Evolutionary conservation across 2,113 vertebrate genomes (phyloP), one percentile per base, ranked within the genome.

Genomic region (Scolopax mira): DNA sequence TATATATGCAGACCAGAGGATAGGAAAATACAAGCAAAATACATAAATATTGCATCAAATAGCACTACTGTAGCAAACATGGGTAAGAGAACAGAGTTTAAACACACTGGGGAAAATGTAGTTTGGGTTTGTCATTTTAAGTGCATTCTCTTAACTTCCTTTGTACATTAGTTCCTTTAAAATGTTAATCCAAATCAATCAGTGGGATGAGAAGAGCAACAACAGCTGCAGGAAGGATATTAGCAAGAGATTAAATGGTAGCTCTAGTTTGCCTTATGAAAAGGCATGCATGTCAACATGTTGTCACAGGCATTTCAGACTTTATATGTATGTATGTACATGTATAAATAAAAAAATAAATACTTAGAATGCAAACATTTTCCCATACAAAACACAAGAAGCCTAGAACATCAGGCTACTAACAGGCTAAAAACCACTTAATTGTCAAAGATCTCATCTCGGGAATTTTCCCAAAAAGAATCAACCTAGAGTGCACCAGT

Each of bases 181-280:
- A 82, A 80, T 3, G 1, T 37, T 93, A 82, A 93, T 88, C 67
- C 37, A 77, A 88, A 80, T 79, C 23, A 85, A 95, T 73, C 74
- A 85, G 37, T 66, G 39, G 70, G 86, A 91, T 94, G 69, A 91
- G 54, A 79, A 85, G 33, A 82, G 49, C 61, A 89, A 75, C 27
- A 65, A 79, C 96, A 95, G 89, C 85, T 95, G 93, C 87, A 95
- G 89, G 46, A 91, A 93, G 84, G 79, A 51, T 89, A 88, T 93
- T 79, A 80, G 52, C 48, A 70, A 77, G 89, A 90, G 85, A 96
- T 89, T 94, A 93, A 94, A 73, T 30, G 72, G 61, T 44, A 62
- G 49, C 42, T 88, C 46, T 65, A 23, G 41, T 73, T 54, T 79
- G 87, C 80, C 57, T 81, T 65, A 81, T 39, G 66, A 89, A 90